Evolutionary conservation across 2,888 invertebrate species (phyloP).

Genomic region (Phortica magna): DNA sequence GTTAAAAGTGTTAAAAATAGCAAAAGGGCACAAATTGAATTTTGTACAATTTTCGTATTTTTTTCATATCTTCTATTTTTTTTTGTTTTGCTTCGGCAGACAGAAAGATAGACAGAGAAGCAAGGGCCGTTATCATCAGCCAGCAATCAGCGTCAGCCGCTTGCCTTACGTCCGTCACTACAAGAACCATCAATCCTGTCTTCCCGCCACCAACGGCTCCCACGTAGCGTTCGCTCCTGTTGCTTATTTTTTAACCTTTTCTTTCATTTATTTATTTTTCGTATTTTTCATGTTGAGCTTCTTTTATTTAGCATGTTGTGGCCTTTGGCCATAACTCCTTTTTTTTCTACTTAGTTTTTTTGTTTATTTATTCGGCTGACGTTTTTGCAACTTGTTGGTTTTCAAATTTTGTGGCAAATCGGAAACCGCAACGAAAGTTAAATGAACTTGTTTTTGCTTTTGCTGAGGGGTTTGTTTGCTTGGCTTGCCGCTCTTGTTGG

Average conservation of each 20-base stretch:
- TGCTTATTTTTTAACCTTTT: slow-evolving; percentile 19
- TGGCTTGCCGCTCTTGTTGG: slow-evolving; percentile 51
- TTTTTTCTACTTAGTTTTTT: slow-evolving; percentile 40
- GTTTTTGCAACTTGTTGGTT: slow-evolving; percentile 40
- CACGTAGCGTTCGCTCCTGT: slow-evolving; percentile 7
- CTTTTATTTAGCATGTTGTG: slow-evolving; percentile 34
- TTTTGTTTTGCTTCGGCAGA: not conserved
- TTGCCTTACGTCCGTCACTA: not conserved
- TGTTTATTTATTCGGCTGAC: slow-evolving; percentile 41
- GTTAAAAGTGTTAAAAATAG: slow-evolving; percentile 70
- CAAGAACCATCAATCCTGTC: not conserved
- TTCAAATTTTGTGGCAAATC: slow-evolving; percentile 70
- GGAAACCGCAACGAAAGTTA: slow-evolving; percentile 69
- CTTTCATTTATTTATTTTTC: slow-evolving; percentile 43
- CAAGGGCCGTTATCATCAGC: not conserved
- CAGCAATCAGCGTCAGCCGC: slow-evolving; percentile 12
- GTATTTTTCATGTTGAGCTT: slow-evolving; percentile 34
- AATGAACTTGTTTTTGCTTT: slow-evolving; percentile 62
- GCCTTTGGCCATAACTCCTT: slow-evolving; percentile 16
- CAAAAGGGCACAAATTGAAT: slow-evolving; percentile 64
- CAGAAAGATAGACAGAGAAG: not conserved
- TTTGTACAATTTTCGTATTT: slow-evolving; percentile 52
- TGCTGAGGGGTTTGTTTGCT: slow-evolving; percentile 5
- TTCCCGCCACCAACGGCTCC: slow-evolving; percentile 19
- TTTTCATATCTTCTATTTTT: not conserved